phyloP scores from a whole-genome alignment of 2,797 vertebrate genomes.

The Cottoperca gobio region DNA sequence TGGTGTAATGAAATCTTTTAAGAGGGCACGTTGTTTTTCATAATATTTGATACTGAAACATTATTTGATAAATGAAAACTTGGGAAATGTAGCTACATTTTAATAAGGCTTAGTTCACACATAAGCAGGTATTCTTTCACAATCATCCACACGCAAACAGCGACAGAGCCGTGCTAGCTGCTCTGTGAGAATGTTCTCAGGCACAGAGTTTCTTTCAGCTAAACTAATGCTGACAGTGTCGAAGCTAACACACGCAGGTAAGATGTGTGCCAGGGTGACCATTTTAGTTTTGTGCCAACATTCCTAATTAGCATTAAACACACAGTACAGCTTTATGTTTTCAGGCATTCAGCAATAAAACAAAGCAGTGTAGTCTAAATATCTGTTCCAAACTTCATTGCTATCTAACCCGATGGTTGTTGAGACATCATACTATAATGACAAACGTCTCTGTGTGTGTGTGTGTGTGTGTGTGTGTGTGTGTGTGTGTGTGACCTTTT shows the following conservation, averaged over 20 bases:
- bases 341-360: background rate
- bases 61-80: background rate
- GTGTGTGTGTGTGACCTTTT: constrained; percentile 33
- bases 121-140: no score
- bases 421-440: no score
- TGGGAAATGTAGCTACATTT: background rate
- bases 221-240: no score
- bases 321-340: background rate
- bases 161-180: no score
- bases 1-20: background rate
- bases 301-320: background rate
- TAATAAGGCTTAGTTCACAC: no score
- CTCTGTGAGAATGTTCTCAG: no score
- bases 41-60: background rate
- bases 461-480: no score
- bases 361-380: background rate
- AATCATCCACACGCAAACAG: no score
- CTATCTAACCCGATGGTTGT: no score
- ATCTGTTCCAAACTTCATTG: no score
- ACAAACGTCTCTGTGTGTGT: no score
- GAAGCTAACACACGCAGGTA: background rate
- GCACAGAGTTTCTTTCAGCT: no score
- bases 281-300: background rate
- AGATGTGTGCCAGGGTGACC: background rate
- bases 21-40: background rate